Percentiles rank a stretch among this genome's conserved stretches.
Conservation (phyloP, 2,888 invertebrate genomes). For the Apotomis betuletana region DNA sequence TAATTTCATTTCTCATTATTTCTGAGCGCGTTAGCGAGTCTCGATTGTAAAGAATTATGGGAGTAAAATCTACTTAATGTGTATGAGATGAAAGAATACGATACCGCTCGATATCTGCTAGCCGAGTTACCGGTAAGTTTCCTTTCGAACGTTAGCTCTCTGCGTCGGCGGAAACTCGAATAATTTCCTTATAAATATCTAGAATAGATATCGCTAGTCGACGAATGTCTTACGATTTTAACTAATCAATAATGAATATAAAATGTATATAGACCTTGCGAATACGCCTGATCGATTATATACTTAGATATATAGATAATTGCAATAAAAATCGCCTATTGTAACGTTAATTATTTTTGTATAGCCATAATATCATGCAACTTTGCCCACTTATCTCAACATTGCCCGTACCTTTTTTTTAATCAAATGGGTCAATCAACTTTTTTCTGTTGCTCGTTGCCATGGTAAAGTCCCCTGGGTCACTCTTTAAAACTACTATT, state of each 20-base stretch:
- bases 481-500: no score
- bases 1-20: no score
- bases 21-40: not conserved
- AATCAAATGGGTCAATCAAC: not conserved
- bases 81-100: not conserved
- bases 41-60: not conserved
- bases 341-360: constrained; percentile 1
- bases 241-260: not conserved
- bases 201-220: constrained; percentile 37
- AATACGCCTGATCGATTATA: constrained; percentile 13
- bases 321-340: not conserved
- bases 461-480: no score
- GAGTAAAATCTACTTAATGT: not conserved
- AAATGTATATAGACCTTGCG: not conserved
- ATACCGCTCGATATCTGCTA: not conserved
- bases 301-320: not conserved
- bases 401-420: not conserved
- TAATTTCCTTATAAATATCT: constrained; percentile 26
- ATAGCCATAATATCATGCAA: not conserved
- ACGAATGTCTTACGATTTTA: constrained; percentile 25
- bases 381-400: not conserved
- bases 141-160: not conserved
- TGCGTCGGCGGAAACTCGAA: constrained; percentile 1
- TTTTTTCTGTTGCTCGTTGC: no score
- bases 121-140: not conserved